phyloP scores from a whole-genome alignment of 2,113 vertebrate genomes.

The Dermatemys mawii region DNA sequence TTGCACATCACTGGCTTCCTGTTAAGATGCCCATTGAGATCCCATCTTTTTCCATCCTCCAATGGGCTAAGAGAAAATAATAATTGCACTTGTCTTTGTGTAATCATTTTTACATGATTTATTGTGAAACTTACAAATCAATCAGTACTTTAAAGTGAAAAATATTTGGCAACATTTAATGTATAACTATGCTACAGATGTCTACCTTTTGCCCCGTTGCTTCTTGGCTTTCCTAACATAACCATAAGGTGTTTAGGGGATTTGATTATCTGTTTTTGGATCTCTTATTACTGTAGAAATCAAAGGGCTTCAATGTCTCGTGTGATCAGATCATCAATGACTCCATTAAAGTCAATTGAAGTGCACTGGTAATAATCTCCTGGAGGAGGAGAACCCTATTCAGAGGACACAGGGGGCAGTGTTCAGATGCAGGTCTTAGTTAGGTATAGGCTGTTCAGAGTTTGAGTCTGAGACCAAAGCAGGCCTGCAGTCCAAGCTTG shows the following conservation, averaged over 20 bases:
- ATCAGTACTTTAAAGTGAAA: background rate
- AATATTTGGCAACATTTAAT: background rate
- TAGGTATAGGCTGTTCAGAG: background rate
- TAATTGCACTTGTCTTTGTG: background rate
- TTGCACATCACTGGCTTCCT: background rate
- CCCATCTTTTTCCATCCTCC: background rate
- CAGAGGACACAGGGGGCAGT: background rate
- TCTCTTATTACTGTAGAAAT: background rate
- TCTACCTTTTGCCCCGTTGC: slow-evolving; percentile 11
- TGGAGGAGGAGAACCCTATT: background rate
- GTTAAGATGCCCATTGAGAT: background rate
- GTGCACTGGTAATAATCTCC: background rate
- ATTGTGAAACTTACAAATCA: background rate
- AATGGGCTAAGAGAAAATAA: background rate
- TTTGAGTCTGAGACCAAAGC: background rate
- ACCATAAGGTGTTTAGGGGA: background rate
- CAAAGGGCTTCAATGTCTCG: background rate
- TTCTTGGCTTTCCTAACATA: background rate
- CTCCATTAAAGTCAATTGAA: background rate
- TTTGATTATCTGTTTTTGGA: background rate
- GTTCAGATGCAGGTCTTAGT: background rate
- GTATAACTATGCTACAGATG: background rate
- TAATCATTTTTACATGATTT: background rate
- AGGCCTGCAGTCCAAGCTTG: background rate
- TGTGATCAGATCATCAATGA: background rate